These are phyloP conservation scores for Syrphus vitripennis DNA, from an alignment of 2,888 invertebrate species.

Conservation along the genomic window DNA sequence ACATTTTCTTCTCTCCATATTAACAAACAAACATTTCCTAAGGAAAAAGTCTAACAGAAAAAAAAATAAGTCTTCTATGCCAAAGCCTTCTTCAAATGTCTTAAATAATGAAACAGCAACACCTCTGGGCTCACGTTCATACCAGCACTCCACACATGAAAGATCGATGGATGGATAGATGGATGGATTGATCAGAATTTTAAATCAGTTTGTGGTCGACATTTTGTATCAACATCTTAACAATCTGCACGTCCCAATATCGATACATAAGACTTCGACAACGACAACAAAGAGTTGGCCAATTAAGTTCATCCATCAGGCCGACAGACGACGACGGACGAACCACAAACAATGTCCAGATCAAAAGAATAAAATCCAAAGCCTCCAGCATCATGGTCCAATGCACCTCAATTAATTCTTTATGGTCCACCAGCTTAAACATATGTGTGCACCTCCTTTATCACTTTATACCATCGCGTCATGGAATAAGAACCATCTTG, in stretches of 20 bases:
- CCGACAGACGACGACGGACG: neutral
- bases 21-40: neutral
- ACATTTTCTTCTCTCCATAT: neutral
- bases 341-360: neutral
- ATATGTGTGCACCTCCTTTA: conserved; percentile 14
- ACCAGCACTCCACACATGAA: neutral
- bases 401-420: conserved; percentile 53
- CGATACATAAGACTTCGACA: neutral
- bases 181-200: conserved; percentile 20
- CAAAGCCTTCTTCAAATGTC: neutral
- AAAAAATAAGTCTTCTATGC: neutral
- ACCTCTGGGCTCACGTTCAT: conserved; percentile 5
- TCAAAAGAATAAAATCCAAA: neutral
- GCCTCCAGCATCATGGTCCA: conserved; percentile 21
- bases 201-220: conserved; percentile 18
- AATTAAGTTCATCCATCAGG: conserved; percentile 53
- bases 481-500: conserved; percentile 26
- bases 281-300: conserved; percentile 28
- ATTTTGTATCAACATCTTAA: conserved; percentile 45
- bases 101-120: conserved; percentile 10
- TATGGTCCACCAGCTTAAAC: conserved; percentile 14
- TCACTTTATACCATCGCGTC: neutral
- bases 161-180: neutral
- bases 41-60: neutral
- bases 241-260: conserved; percentile 27